Evolutionary conservation across 1,140 invertebrate species (phyloP), one percentile per base, ranked within the genome.

Genomic region (Brachionus koreanus): DNA sequence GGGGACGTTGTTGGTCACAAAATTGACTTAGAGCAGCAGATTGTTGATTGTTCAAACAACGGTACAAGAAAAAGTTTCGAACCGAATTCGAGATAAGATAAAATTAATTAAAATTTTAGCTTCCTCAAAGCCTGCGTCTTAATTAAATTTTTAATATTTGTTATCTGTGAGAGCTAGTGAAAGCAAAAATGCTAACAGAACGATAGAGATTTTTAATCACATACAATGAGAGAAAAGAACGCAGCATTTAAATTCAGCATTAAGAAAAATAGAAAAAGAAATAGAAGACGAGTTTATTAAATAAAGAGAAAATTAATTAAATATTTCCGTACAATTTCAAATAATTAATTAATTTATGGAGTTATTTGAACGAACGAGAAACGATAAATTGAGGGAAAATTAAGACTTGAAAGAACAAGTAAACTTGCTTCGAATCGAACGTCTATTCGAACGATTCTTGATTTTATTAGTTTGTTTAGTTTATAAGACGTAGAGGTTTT

Each of bases 91-190:
- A 69, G 65, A 69, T 69, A 69, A 69, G 65, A 69, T 69, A 69
- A 69, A 37, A 37, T 69, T 69, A 69, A 69, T 69, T 69, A 69
- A 69, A 69, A 69, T 69, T 65, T 69, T 69, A 69, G 65, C 37
- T 69, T 69, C 65, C 65, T 69, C 33, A 69, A 65, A 69, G 19
- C 29, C 69, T 39, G 69, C 69, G 69, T 74, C 69, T 74, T 74
- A 74, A 74, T 74, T 74, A 74, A 74, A 46, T 74, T 74, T 74
- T 74, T 74, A 46, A 74, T 74, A 74, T 74, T 74, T 74, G 69
- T 25, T 74, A 74, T 74, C 69, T 74, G 69, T 69, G 6, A 29
- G 63, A 49, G 43, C 43, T 49, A 16, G 43, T 57, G 49, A 57
- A 23, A 57, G 49, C 49, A 19, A 69, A 69, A 65, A 65, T 19